These are phyloP conservation scores for Drosophila kanekoi DNA, from an alignment of 2,888 invertebrate species.

Conservation along the genomic window DNA sequence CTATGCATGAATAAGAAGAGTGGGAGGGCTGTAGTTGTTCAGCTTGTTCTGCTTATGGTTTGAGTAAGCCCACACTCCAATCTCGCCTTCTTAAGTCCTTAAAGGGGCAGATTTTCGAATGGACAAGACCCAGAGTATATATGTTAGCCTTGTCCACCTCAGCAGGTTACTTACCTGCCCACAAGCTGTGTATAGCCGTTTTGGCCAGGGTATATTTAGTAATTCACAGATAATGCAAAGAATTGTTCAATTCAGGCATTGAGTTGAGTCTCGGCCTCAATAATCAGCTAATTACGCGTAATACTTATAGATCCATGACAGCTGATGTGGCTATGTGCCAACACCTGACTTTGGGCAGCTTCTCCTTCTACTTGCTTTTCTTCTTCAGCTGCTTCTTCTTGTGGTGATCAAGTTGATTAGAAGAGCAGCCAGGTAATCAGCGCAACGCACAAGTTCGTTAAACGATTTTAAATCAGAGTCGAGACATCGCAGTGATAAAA, in stretches of 20 bases:
- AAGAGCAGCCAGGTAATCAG: constrained; percentile 42
- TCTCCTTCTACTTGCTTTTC: neutral
- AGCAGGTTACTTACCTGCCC: neutral
- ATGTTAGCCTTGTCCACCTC: too few species aligned
- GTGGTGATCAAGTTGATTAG: neutral
- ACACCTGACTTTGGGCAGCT: neutral
- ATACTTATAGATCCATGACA: neutral
- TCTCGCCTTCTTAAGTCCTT: too few species aligned
- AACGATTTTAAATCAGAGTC: constrained; percentile 72
- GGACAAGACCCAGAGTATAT: too few species aligned
- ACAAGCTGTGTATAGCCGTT: neutral
- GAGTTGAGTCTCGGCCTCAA: constrained; percentile 1
- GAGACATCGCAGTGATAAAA: constrained; percentile 55
- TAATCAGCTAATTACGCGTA: constrained; percentile 25
- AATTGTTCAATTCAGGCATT: neutral
- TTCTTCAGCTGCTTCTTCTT: neutral
- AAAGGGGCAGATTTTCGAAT: too few species aligned
- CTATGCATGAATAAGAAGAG: too few species aligned
- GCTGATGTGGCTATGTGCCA: neutral
- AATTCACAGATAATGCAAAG: neutral
- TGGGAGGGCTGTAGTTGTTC: too few species aligned
- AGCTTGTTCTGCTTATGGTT: too few species aligned
- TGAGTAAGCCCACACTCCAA: too few species aligned
- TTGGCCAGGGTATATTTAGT: neutral
- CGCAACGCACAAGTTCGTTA: constrained; percentile 61